Conservation (phyloP, 1,140 invertebrate genomes). For the Gryllus bimaculatus region DNA sequence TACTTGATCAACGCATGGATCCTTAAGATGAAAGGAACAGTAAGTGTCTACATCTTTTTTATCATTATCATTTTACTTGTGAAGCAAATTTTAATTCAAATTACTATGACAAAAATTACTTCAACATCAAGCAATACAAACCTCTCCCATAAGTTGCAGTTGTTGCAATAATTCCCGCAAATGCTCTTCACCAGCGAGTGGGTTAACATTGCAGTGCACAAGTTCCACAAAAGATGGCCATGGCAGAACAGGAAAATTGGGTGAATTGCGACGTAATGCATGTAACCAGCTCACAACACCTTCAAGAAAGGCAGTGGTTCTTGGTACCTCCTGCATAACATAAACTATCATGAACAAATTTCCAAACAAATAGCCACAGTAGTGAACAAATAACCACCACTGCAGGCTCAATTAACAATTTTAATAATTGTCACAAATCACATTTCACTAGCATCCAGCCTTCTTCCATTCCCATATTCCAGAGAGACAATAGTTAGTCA, state of each 20-base stretch:
- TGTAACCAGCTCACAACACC: slow-evolving; percentile 44
- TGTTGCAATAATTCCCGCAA: slow-evolving; percentile 56
- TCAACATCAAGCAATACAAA: slow-evolving; percentile 28
- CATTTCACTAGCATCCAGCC: no score
- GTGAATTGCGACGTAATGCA: slow-evolving; percentile 36
- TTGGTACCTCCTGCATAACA: slow-evolving; percentile 42
- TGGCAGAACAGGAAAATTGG: slow-evolving; percentile 54
- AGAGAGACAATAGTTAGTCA: no score
- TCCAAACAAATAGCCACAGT: no score
- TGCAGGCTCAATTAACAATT: no score
- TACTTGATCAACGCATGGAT: no score
- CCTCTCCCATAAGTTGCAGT: slow-evolving; percentile 59
- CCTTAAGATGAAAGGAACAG: background rate
- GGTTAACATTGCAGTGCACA: slow-evolving; percentile 54
- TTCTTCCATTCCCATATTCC: no score
- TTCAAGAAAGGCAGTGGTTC: slow-evolving; percentile 53
- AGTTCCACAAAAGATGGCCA: slow-evolving; percentile 54
- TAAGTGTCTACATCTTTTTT: background rate
- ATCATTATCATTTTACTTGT: background rate
- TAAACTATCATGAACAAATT: background rate
- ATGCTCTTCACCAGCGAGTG: slow-evolving; percentile 57
- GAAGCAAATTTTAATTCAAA: background rate
- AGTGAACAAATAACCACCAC: no score
- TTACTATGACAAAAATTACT: background rate
- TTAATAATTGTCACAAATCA: no score